Percentiles rank a stretch among this genome's conserved stretches.
phyloP scores from a whole-genome alignment of 23 tunicate genomes.

The Ascidia mentula region DNA sequence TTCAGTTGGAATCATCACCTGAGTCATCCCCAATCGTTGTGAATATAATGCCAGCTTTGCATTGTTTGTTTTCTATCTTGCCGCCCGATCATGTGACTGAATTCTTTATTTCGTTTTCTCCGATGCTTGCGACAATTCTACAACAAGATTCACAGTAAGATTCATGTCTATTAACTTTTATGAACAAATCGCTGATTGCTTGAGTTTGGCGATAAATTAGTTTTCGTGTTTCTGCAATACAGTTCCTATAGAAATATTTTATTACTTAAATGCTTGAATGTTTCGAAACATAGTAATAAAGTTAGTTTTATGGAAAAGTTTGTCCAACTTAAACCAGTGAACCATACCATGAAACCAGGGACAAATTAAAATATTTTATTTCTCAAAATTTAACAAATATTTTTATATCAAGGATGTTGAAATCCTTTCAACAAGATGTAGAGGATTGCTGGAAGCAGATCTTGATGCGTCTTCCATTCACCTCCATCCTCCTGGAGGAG shows the following conservation, averaged over 20 bases:
- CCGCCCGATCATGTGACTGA: neutral
- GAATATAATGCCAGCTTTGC: neutral
- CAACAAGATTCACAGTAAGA: constrained; percentile 2
- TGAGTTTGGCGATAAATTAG: too few relatives aligned
- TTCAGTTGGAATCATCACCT: neutral
- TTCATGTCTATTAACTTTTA: too few relatives aligned
- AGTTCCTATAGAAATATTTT: too few relatives aligned
- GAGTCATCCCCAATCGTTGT: neutral
- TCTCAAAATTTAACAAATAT: too few relatives aligned
- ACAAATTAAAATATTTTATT: too few relatives aligned
- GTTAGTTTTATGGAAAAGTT: too few relatives aligned
- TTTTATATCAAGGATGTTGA: neutral
- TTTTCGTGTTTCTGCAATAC: too few relatives aligned
- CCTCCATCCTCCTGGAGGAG: constrained; percentile 5
- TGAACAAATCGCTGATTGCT: too few relatives aligned
- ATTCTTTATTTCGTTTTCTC: neutral
- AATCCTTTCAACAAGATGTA: neutral
- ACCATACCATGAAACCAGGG: too few relatives aligned
- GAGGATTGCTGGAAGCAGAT: constrained; percentile 25
- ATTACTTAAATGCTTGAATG: too few relatives aligned
- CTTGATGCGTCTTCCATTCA: constrained; percentile 10
- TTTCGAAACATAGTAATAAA: too few relatives aligned
- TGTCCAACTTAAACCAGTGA: too few relatives aligned
- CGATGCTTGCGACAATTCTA: neutral
- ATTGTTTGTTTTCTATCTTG: neutral